Base-by-base conservation (phyloP, 2,113 vertebrate species). In the Hucho hucho region DNA sequence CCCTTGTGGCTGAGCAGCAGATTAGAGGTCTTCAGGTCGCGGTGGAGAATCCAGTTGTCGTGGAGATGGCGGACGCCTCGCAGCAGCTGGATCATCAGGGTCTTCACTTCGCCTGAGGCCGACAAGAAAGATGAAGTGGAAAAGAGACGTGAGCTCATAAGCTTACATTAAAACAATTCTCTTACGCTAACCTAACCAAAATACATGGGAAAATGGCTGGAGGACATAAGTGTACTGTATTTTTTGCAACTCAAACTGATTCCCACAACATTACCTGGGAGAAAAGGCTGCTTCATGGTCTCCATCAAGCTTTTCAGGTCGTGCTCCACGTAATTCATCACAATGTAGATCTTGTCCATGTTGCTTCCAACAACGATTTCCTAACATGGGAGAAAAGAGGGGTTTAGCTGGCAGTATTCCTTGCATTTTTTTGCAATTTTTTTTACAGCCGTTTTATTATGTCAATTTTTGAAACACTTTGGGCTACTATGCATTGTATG, bases 291-390 rank as follows among this genome's bases (percentile, higher is more conserved):
- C 69, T 99, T 98, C 98, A 99, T 99, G 7, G 98, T 98, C 89
- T 99, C 97, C 98, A 99, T 99, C 14, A 99, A 90, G 79, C 97
- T 99, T 89, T 98, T 99, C 73, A 99, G 94, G 84, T 99, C 96
- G 0, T 99, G 97, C 4, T 99, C 97, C 0, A 99, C 97, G 0
- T 98, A 99, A 86, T 99, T 99, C 98, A 99, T 99, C 16, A 99
- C 97, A 0, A 99, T 98, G 74, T 99, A 99, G 89, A 99, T 99
- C 89, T 99, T 99, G 84, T 98, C 97, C 97, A 99, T 99, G 68
- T 99, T 99, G 65, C 97, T 99, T 28, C 98, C 98, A 25, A 99
- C 97, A 0, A 99, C 98, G 0, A 98, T 98, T 89, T 99, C 97
- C 96, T 98, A 46, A 56, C 2, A 56, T 2, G 32, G 24, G 20